A percentile compares a stretch with the other conserved stretches of the same genome.
Evolutionary conservation across 2,113 vertebrate genomes (phyloP).

Genomic region (Pterocles orientalis): DNA sequence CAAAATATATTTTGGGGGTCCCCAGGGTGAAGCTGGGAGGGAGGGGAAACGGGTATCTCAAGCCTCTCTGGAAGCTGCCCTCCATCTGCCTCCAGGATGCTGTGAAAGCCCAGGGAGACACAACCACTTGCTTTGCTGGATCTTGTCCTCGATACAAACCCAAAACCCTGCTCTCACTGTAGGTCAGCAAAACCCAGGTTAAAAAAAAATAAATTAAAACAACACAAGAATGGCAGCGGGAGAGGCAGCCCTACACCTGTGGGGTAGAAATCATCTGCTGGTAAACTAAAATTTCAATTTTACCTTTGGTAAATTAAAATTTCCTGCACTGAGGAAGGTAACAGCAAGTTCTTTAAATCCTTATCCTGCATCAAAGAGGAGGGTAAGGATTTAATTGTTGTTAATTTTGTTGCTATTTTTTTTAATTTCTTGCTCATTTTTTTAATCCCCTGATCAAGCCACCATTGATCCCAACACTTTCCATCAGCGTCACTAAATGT

Average conservation of each 20-base stretch:
- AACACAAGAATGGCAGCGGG: rapidly evolving
- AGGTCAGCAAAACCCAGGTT: not conserved
- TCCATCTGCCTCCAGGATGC: not conserved
- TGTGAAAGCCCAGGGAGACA: rapidly evolving
- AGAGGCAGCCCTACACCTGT: not conserved
- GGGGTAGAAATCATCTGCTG: not conserved
- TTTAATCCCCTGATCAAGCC: not conserved
- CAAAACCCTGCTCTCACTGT: rapidly evolving
- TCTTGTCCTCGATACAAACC: not conserved
- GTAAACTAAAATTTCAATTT: not conserved
- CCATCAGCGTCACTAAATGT: rapidly evolving
- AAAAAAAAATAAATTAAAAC: not conserved
- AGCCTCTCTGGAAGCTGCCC: not conserved
- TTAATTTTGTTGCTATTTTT: not conserved
- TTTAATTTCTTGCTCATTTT: not conserved
- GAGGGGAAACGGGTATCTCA: not conserved
- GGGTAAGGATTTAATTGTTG: not conserved
- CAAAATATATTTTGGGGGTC: not conserved
- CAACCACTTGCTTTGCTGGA: not conserved
- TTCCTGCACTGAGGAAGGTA: not conserved
- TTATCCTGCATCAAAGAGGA: not conserved
- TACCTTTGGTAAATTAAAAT: not conserved
- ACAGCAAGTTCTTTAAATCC: not conserved
- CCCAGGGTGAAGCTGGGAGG: not conserved
- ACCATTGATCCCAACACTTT: not conserved